Percentiles rank a stretch among this genome's conserved stretches.
phyloP scores from a whole-genome alignment of 2,888 invertebrate species.

The Brenthis ino region DNA sequence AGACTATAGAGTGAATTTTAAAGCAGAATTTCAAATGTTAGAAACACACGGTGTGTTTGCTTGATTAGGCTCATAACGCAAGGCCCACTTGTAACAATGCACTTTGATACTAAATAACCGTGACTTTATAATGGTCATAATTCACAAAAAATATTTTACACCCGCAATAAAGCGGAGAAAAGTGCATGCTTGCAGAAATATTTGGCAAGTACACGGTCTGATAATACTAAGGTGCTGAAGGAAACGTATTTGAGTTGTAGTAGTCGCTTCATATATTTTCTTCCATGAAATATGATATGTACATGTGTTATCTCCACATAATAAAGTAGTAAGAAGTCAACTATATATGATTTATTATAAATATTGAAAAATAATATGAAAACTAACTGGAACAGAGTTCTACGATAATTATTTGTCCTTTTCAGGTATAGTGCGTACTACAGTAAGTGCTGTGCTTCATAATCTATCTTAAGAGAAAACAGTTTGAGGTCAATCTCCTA shows the following conservation, averaged over 20 bases:
- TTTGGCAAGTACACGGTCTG: conserved; percentile 39
- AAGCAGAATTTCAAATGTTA: too few species aligned
- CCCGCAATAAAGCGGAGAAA: conserved; percentile 35
- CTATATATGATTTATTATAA: too few species aligned
- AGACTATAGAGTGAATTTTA: too few species aligned
- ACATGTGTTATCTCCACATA: neutral
- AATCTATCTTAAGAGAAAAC: too few species aligned
- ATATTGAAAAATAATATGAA: too few species aligned
- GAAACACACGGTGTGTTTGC: neutral
- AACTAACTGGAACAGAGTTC: too few species aligned
- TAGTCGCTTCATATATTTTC: conserved; percentile 15
- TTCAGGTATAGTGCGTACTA: too few species aligned
- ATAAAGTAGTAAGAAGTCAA: too few species aligned
- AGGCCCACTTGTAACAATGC: conserved; percentile 34
- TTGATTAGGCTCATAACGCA: neutral
- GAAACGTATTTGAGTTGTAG: conserved; percentile 10
- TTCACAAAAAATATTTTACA: conserved; percentile 27
- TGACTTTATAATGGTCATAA: conserved; percentile 21
- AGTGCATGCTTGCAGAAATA: conserved; percentile 39
- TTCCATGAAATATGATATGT: conserved; percentile 7
- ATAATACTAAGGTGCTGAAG: conserved; percentile 37
- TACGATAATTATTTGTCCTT: too few species aligned
- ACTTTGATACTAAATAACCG: conserved; percentile 9
- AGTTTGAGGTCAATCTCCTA: too few species aligned
- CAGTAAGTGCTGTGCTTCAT: too few species aligned